Evolutionary conservation across 2,888 invertebrate genomes (phyloP), one percentile per base, ranked within the genome.

Genomic region (Hirtodrosophila alboralis): DNA sequence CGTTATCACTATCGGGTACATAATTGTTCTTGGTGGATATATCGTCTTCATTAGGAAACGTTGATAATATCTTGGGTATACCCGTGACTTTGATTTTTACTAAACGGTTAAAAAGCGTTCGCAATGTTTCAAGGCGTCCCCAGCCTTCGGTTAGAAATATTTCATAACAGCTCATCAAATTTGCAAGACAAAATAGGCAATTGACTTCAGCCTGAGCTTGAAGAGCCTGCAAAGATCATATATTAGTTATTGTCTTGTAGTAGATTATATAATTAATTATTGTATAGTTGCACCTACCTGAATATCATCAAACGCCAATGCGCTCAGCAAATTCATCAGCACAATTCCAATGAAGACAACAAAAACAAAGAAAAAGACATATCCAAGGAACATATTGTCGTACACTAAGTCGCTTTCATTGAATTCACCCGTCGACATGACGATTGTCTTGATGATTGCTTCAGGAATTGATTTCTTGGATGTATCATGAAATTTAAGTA

Each of bases 341-440:
- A 69, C 56, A 4, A 68, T 57, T 7, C 62, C 10, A 9, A 68
- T 31, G 4, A 36, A 18, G 4, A 53, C 8, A 1, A 57, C 63
- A 33, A 53, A 68, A 3, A 36, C 2, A 1, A 44, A 1, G n/a
- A 69, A 37, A n/a, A 66, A 34, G 0, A 52, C 1, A 2, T 10
- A 4, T 7, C 2, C 7, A 0, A 28, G 40, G 0, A 23, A 4
- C 4, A 14, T 1, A 0, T 7, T 1, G 1, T 23, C 0, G 12
- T 34, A 38, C 1, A 18, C 0, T 5, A 62, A 30, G 0, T 12
- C 4, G 7, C 14, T 41, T 9, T 40, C 51, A 10, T 70, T 30
- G 18, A 54, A 67, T 47, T 72, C 68, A 13, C 73, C 73, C 0
- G 67, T 67, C 0, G 68, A 16, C 27, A 62, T 40, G 0, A 58